These are phyloP conservation scores for Sarotherodon lohbergeri DNA, from an alignment of 2,113 vertebrate genomes.

Conservation along the genomic window DNA sequence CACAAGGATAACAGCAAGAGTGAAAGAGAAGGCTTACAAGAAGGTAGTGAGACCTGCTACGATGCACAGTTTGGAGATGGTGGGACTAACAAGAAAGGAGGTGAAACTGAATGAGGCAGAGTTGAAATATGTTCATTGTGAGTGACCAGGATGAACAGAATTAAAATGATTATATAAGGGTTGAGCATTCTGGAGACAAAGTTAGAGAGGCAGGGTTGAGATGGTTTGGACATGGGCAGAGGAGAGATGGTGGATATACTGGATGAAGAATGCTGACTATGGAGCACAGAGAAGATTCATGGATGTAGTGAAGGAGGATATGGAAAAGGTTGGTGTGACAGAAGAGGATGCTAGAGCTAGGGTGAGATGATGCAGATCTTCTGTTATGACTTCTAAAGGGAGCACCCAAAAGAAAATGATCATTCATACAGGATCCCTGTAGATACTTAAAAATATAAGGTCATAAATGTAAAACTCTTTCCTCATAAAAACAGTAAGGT, in stretches of 20 bases:
- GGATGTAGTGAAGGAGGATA: neutral
- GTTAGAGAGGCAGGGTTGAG: neutral
- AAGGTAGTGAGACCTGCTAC: neutral
- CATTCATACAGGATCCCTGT: neutral
- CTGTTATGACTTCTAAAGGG: neutral
- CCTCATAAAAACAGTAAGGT: neutral
- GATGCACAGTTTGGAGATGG: neutral
- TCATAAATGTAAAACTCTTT: neutral
- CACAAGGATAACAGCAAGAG: neutral
- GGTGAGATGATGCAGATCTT: neutral
- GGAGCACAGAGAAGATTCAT: neutral
- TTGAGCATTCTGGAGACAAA: neutral
- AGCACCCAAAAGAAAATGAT: neutral
- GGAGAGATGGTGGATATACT: neutral
- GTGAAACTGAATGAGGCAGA: neutral
- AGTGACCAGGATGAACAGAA: neutral
- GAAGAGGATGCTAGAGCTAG: neutral
- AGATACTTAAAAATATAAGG: neutral
- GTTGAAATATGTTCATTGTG: neutral
- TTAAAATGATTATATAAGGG: neutral
- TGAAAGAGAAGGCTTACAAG: neutral
- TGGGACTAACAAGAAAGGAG: neutral
- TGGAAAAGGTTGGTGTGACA: neutral
- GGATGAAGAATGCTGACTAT: neutral
- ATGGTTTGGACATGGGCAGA: neutral